These are phyloP conservation scores for Tauraco hartlaubi DNA, from an alignment of 2,797 vertebrate species.

Conservation along the genomic window DNA sequence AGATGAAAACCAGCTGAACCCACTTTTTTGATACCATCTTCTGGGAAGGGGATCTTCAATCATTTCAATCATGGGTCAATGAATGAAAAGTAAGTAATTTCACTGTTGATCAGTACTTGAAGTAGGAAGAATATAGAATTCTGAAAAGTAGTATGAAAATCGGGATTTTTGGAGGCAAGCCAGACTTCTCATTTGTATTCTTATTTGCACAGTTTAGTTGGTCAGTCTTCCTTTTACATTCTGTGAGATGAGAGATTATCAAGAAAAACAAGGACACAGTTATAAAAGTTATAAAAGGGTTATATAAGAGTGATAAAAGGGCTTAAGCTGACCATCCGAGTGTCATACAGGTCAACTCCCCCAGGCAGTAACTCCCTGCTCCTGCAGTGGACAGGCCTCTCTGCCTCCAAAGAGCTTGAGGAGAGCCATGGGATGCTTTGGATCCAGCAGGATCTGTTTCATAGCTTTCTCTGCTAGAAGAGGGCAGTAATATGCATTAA, in stretches of 20 bases:
- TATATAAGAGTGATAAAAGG: neutral
- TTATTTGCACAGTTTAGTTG: neutral
- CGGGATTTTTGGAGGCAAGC: neutral
- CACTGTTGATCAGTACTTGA: neutral
- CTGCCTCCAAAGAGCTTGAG: neutral
- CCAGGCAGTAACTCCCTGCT: neutral
- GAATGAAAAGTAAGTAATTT: neutral
- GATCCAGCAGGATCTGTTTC: neutral
- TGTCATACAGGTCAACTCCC: neutral
- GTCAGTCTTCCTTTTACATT: neutral
- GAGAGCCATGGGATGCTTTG: neutral
- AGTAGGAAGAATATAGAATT: neutral
- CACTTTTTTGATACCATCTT: neutral
- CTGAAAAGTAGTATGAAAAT: neutral
- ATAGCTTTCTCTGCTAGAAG: neutral
- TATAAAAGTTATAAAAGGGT: neutral
- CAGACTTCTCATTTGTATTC: neutral
- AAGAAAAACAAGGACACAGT: neutral
- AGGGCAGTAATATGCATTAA: neutral
- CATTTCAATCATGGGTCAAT: neutral
- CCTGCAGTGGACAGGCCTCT: neutral
- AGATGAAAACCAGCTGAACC: neutral
- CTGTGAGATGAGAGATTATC: neutral
- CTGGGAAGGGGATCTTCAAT: neutral
- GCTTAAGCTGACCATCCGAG: neutral